Base-by-base conservation (phyloP, 2,797 vertebrate genomes). In the Anolis apletophallus region DNA sequence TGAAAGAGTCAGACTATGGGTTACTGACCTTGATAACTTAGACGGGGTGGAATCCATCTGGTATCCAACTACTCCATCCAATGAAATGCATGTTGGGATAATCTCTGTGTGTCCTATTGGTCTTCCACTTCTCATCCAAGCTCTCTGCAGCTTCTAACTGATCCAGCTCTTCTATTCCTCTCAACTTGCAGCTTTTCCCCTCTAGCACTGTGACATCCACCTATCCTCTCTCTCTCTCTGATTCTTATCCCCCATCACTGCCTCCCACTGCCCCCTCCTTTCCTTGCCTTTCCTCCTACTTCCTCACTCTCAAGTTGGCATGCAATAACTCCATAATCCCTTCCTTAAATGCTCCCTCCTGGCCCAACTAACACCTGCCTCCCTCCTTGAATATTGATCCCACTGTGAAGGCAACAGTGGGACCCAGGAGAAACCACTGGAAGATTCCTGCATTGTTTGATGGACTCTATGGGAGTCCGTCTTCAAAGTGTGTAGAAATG, bases 11-110 rank as follows among this genome's bases (percentile, higher is more conserved):
- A 80, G 73, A 85, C 76, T 40, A 79, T 59, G 77, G 23, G 88
- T 87, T 87, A 81, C 59, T 83, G 32, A 88, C 79, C 11, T 71
- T 83, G 55, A 74, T 81, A 81, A 78, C 12, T 79, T 76, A 89
- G 10, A 90, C 23, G 9, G 36, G 26, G 10, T 26, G 46, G 61
- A 68, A 50, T 23, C 32, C 19, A 34, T 40, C 32, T 54, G 32
- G 32, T 3, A 11, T 13, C 32, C 81, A 72, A 61, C n/a, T 46
- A 3, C 67, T 72, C 21, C 59, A 61, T 32, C 54, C 32, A 16
- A n/a, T 57, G 34, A 78, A 10, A 17, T 71, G 67, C 16, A 61
- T 13, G 10, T 29, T 64, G 72, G 46, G 46, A 73, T 61, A 54
- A 52, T 34, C 57, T 32, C 76, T 85, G 29, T 57, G 34, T 68